These are phyloP conservation scores for Podarcis siculus DNA, from an alignment of 2,797 vertebrate species.

Conservation along the genomic window DNA sequence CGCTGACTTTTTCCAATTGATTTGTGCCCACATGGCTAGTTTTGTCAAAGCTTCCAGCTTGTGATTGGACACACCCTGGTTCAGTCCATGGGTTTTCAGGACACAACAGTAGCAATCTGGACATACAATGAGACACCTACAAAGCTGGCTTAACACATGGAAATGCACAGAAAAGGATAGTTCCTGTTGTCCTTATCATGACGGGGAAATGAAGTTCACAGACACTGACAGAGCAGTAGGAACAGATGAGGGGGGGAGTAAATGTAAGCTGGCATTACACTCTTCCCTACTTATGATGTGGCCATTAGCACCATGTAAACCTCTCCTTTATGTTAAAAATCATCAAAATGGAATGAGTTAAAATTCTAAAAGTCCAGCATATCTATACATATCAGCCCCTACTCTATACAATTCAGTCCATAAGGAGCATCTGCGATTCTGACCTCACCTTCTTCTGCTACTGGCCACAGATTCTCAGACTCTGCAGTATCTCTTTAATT, in stretches of 20 bases:
- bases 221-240: too few relatives aligned
- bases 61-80: not conserved
- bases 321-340: not conserved
- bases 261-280: not conserved
- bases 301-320: too few relatives aligned
- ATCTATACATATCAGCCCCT: not conserved
- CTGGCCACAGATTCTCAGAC: not conserved
- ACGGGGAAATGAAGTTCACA: not conserved
- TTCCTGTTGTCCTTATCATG: not conserved
- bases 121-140: not conserved
- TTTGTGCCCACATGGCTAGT: not conserved
- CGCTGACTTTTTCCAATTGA: not conserved
- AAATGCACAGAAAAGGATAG: not conserved
- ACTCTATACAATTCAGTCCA: not conserved
- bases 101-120: not conserved
- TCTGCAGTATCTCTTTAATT: not conserved
- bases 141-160: not conserved
- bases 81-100: not conserved
- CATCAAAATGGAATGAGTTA: not conserved
- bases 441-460: too few relatives aligned
- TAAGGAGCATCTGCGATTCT: not conserved
- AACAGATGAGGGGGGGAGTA: not conserved
- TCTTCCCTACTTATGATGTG: not conserved
- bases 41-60: not conserved
- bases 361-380: not conserved